Evolutionary conservation across 2,797 vertebrate species (phyloP), one percentile per base, ranked within the genome.

Genomic region (Eulemur coronatus): DNA sequence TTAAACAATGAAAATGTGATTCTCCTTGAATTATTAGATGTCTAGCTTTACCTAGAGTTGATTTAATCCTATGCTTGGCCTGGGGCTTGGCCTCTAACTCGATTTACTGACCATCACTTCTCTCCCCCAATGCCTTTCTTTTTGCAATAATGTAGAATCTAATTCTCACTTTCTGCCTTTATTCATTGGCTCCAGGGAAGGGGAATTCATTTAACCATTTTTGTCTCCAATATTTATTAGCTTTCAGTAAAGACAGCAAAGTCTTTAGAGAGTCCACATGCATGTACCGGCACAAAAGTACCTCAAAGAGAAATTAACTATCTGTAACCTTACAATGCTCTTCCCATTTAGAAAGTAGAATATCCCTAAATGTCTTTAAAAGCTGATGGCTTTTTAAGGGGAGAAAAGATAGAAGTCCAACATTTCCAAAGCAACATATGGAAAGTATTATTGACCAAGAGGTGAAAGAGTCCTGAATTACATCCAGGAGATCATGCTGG

Each of bases 401-500:
- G 4, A 11, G 7, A 46, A 41, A 78, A 69, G 67, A 93, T 73
- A 95, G 4, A 70, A 43, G 72, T 52, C 82, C 5, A 3, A 9
- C 61, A 43, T 96, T 97, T 96, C 59, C 96, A 59, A 22, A n/a
- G 38, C 59, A 75, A 95, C 97, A 97, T 97, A 96, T 94, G 97
- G 96, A 90, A 98, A 97, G 46, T 33, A 82, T 98, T 96, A 94
- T 4, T 91, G 78, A 46, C 35, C 61, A 46, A 91, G 33, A 96
- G 52, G 79, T 94, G 85, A 30, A 48, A 85, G 70, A 90, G 57
- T 85, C 67, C 91, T 84, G 67, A 89, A 92, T 96, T 87, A 69
- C 22, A 81, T 88, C 87, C 92, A 90, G 52, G 76, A 92, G 88
- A 95, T 96, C 97, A 89, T 96, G 97, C 97, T 96, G 96, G n/a